Conservation (phyloP, 2,888 invertebrate species). For the Rhopalosiphum nymphaeae region DNA sequence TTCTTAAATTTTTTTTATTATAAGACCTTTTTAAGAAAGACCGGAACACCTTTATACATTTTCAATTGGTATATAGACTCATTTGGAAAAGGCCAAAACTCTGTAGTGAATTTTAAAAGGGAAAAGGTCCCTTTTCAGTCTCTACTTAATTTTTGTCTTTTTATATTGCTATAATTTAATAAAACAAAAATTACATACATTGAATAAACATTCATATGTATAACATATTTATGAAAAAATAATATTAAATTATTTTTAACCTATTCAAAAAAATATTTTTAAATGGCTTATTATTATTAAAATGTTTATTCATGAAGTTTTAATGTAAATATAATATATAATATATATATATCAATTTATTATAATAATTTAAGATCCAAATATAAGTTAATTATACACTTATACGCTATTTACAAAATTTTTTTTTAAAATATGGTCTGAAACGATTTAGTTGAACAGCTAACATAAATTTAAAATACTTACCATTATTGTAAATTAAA, state of each 20-base stretch:
- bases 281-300: background rate
- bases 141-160: background rate
- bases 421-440: background rate
- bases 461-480: background rate
- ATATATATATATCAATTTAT: background rate
- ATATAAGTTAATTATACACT: too few relatives aligned
- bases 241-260: background rate
- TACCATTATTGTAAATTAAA: background rate
- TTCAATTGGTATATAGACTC: background rate
- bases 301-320: background rate
- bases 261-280: background rate
- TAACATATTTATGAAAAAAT: background rate
- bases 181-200: background rate
- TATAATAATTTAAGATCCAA: background rate
- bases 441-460: background rate
- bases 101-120: background rate
- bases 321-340: background rate
- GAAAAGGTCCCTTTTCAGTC: background rate
- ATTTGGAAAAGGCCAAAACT: background rate
- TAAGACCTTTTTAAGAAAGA: conserved; percentile 15
- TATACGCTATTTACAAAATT: background rate
- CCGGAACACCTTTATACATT: background rate
- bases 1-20: background rate
- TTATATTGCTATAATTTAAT: background rate
- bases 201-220: background rate